phyloP scores from a whole-genome alignment of 2,888 invertebrate species.

The Abrostola tripartita region DNA sequence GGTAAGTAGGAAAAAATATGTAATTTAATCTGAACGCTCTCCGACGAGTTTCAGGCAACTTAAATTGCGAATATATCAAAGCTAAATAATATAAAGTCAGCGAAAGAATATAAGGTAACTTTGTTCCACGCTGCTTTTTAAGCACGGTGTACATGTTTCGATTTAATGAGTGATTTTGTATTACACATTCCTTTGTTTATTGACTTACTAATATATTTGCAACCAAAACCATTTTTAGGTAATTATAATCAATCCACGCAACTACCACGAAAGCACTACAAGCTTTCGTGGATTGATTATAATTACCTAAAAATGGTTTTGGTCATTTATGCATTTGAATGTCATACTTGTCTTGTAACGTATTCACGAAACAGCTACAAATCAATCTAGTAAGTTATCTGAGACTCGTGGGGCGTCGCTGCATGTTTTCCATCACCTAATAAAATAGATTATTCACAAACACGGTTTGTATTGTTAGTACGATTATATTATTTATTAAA shows the following conservation, averaged over 20 bases:
- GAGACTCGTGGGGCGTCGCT: too few species aligned
- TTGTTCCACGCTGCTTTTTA: slow-evolving; percentile 66
- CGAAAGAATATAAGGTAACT: slow-evolving; percentile 82
- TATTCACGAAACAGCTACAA: too few species aligned
- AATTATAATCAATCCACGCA: not conserved
- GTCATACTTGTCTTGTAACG: too few species aligned
- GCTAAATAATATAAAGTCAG: slow-evolving; percentile 85
- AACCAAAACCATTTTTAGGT: not conserved
- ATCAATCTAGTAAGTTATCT: too few species aligned
- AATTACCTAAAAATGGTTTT: not conserved
- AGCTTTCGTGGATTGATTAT: not conserved
- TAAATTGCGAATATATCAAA: slow-evolving; percentile 87
- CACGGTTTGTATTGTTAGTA: too few species aligned
- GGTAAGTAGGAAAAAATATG: slow-evolving; percentile 75
- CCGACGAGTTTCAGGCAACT: slow-evolving; percentile 84
- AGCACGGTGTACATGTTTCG: slow-evolving; percentile 51
- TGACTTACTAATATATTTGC: too few species aligned
- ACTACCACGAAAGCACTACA: too few species aligned
- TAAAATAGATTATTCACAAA: too few species aligned
- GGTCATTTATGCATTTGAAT: not conserved
- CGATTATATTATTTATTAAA: too few species aligned
- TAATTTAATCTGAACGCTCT: slow-evolving; percentile 81
- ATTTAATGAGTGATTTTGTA: slow-evolving; percentile 3
- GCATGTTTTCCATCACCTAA: too few species aligned
- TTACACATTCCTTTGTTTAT: not conserved